Evolutionary conservation across 2,797 vertebrate genomes (phyloP), one percentile per base, ranked within the genome.

Genomic region (Platyrinchus mystaceus): DNA sequence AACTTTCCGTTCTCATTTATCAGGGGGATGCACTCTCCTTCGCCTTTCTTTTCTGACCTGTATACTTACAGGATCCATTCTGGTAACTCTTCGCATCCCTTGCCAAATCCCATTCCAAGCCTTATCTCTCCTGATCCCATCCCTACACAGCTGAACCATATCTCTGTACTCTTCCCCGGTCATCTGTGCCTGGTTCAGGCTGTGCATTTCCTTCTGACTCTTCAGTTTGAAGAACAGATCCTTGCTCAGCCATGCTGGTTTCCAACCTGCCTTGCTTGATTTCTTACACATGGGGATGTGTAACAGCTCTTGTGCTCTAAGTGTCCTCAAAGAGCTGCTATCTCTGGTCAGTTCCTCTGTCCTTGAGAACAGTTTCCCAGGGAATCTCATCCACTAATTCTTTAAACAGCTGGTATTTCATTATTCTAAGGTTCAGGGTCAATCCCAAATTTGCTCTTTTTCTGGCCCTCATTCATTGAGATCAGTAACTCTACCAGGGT

Each of bases 41-140:
- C 30, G 17, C 18, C 14, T 53, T 67, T 39, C 20, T 80, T 67
- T 73, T 73, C 53, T 34, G 21, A 46, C 5, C 17, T 10, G 3
- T 70, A 3, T 7, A 7, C 30, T 49, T 52, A 18, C 0, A 52
- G 52, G 59, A 39, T 7, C 12, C 58, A 12, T 46, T 67, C n/a
- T 74, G 39, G 14, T 46, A 59, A 34, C 17, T 30, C 21, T 46
- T 73, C 0, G 0, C 39, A 32, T 60, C 12, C 2, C 4, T 67
- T 34, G 3, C 53, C 30, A 60, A 73, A 44, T 7, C 24, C 53
- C 12, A 26, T 67, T 74, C 28, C 21, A 18, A 60, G 21, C 8
- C 17, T 22, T 53, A 46, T 2, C 11, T 30, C 59, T 67, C 24
- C 10, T 46, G 14, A 41, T 46, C 6, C 28, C 12, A 3, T 52